Evolutionary conservation across 1,140 invertebrate species (phyloP), one percentile per base, ranked within the genome.

Genomic region (Apocrypta bakeri): DNA sequence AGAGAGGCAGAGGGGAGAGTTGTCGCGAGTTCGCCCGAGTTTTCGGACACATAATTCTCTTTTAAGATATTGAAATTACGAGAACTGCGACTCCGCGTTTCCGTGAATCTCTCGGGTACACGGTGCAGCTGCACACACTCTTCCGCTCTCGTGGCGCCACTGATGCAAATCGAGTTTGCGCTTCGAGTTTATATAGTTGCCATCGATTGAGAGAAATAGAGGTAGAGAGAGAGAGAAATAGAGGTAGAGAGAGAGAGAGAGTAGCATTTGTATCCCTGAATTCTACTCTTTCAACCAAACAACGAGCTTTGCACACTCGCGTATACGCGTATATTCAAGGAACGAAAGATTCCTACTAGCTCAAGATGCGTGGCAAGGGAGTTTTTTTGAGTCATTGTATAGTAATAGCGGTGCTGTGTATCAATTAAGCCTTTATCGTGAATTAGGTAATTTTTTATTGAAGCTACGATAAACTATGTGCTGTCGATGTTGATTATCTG

Each of bases 61-160:
- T 83, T 80, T 86, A 84, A 85, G 85, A 85, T 86, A 86, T 86
- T 86, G 83, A 84, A 85, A 84, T 86, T 85, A 86, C 80, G 79
- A 72, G 64, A 66, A 75, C 9, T 9, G 33, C 64, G n/a, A 25
- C 31, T n/a, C 2, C n/a, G 63, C 25, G 21, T 85, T 74, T 78
- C 27, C 31, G 29, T 25, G 84, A 85, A 85, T 83, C 86, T 84
- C 84, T 85, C 69, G 81, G 75, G 80, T 83, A 82, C n/a, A 77
- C 69, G 77, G 78, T 85, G 84, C 85, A 85, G 83, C 84, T 85
- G 84, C 81, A 82, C 73, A 75, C 84, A 76, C 71, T 42, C 31
- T 73, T 7, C 12, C 33, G 1, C 12, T 27, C 42, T 48, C 42
- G 29, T 66, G 14, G 29, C 84, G 79, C 81, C 71, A 83, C 66